Evolutionary conservation across 2,888 invertebrate species (phyloP).

Genomic region (Lithodes maja): DNA sequence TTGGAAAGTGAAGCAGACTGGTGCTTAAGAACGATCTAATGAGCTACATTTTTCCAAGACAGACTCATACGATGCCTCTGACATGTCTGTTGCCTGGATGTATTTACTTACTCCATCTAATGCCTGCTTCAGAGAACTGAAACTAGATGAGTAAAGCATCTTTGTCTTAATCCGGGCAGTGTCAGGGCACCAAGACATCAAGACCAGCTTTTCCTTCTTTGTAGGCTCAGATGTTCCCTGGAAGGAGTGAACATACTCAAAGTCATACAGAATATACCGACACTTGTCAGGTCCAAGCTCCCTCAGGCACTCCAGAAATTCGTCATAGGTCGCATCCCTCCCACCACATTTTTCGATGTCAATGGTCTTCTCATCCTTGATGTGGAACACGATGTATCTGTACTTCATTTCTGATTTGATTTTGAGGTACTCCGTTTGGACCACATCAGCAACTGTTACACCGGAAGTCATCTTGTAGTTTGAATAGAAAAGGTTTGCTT

Average conservation of each 20-base stretch:
- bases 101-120: constrained; percentile 97
- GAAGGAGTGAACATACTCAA: constrained; percentile 97
- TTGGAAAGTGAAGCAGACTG: constrained; percentile 19
- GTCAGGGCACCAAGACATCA: constrained; percentile 99
- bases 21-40: constrained; percentile 82
- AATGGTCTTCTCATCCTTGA: constrained; percentile 96
- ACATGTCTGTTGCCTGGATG: constrained; percentile 96
- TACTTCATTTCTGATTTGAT: constrained; percentile 98
- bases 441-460: constrained; percentile 36
- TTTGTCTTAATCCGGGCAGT: constrained; percentile 92
- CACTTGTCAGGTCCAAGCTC: constrained; percentile 94
- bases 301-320: constrained; percentile 95
- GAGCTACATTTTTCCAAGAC: constrained; percentile 95
- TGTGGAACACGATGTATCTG: constrained; percentile 96
- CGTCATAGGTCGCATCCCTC: constrained; percentile 93
- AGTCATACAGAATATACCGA: constrained; percentile 94
- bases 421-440: constrained; percentile 77
- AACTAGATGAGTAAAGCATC: constrained; percentile 92
- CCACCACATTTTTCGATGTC: constrained; percentile 85
- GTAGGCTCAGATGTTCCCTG: constrained; percentile 93
- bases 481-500: neutral
- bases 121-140: constrained; percentile 97
- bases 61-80: constrained; percentile 94
- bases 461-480: constrained; percentile 27
- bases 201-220: constrained; percentile 94